Percentiles rank a stretch among this genome's conserved stretches.
Evolutionary conservation across 2,888 invertebrate species (phyloP).

Genomic region (Caenorhabditis sinica): DNA sequence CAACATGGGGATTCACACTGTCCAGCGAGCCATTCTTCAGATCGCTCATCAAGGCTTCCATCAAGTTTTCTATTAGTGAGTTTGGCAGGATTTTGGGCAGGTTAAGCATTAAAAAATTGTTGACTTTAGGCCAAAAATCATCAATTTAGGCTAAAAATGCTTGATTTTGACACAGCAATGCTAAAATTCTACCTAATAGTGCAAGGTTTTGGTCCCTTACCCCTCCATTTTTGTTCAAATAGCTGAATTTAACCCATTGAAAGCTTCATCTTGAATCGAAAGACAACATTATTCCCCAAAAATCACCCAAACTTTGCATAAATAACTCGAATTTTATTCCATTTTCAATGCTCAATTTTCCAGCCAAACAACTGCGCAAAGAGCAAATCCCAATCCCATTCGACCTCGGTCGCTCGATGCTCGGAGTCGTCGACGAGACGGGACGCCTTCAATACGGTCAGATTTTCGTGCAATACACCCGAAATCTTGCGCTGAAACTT

Average conservation of each 20-base stretch:
- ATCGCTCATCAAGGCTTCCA: slow-evolving; percentile 76
- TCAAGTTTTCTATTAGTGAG: slow-evolving; percentile 68
- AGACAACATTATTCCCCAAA: no score
- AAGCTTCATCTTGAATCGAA: no score
- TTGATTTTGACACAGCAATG: no score
- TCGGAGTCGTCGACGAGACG: slow-evolving; percentile 82
- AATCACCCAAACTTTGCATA: no score
- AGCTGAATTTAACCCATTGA: no score
- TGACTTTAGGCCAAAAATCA: slow-evolving; percentile 74
- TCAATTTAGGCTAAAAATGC: slow-evolving; percentile 58
- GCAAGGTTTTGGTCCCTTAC: slow-evolving; percentile 67
- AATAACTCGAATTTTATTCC: no score
- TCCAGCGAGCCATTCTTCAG: slow-evolving; percentile 80
- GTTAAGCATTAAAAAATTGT: slow-evolving; percentile 77
- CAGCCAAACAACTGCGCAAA: slow-evolving; percentile 57
- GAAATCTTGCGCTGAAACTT: slow-evolving; percentile 64
- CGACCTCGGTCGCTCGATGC: slow-evolving; percentile 76
- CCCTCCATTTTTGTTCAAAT: slow-evolving; percentile 56
- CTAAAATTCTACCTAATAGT: no score
- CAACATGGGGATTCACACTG: slow-evolving; percentile 67
- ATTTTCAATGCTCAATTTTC: no score
- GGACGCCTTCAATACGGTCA: slow-evolving; percentile 73
- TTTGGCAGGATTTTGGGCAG: slow-evolving; percentile 79
- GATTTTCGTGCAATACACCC: slow-evolving; percentile 78
- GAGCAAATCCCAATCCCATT: slow-evolving; percentile 72